Percentiles rank a stretch among this genome's conserved stretches.
Evolutionary conservation across 2,797 vertebrate species (phyloP).

Genomic region (Loris lydekkerianus): DNA sequence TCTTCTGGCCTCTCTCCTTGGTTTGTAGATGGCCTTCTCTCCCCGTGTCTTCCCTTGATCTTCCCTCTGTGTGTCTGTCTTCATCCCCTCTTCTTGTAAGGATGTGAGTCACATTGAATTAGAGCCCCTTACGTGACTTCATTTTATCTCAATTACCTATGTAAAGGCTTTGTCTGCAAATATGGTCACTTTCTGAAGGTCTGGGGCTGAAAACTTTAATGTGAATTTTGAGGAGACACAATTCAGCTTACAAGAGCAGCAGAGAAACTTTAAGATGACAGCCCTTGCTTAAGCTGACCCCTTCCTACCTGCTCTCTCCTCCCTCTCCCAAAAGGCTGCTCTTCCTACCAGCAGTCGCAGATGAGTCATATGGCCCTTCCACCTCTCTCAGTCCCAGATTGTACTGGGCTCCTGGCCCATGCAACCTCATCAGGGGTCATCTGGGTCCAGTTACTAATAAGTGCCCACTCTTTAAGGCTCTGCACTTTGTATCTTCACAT

Average conservation of each 20-base stretch:
- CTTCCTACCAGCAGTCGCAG: not conserved
- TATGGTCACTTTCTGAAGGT: not conserved
- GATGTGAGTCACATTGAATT: not conserved
- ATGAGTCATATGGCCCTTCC: not conserved
- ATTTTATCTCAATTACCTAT: not conserved
- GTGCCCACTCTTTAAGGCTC: not conserved
- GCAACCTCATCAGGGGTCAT: not conserved
- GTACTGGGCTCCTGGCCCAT: not conserved
- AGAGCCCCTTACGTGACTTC: not conserved
- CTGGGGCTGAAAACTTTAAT: not conserved
- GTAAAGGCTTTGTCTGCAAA: not conserved
- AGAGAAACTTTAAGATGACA: not conserved
- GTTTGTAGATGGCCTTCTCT: not conserved
- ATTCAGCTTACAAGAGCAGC: not conserved
- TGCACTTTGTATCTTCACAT: not conserved
- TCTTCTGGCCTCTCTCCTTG: not conserved
- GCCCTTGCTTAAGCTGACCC: not conserved
- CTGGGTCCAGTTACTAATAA: not conserved
- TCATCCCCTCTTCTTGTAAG: not conserved
- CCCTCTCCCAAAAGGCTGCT: not conserved
- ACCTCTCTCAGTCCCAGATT: not conserved
- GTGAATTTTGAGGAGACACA: not conserved
- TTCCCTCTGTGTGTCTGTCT: not conserved
- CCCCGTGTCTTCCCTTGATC: not conserved
- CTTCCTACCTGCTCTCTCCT: not conserved